Evolutionary conservation across 2,888 invertebrate genomes (phyloP).

Genomic region (Neoitamus cyanurus): DNA sequence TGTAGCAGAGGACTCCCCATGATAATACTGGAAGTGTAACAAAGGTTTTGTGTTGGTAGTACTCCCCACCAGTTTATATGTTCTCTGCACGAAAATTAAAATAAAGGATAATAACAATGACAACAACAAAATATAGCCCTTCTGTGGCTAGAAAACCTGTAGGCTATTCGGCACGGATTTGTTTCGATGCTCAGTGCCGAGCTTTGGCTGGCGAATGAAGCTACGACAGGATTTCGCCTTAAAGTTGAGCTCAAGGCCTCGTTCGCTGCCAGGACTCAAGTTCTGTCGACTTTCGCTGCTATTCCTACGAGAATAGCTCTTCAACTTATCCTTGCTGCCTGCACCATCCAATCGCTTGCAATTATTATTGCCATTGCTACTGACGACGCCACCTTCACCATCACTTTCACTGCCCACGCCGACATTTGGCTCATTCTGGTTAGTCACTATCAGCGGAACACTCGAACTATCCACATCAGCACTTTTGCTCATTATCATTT

Average conservation of each 20-base stretch:
- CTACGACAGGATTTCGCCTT: constrained; percentile 58
- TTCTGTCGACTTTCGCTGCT: constrained; percentile 40
- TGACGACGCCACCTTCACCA: constrained; percentile 50
- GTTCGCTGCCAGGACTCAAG: constrained; percentile 55
- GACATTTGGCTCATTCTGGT: constrained; percentile 55
- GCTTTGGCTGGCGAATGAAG: constrained; percentile 57
- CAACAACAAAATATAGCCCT: not conserved
- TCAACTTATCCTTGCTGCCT: constrained; percentile 9
- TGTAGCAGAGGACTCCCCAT: not conserved
- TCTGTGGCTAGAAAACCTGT: constrained; percentile 54
- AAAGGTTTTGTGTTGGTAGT: not conserved
- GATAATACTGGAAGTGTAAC: not conserved
- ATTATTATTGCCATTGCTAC: constrained; percentile 29
- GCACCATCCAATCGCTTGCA: not conserved
- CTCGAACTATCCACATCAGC: constrained; percentile 56
- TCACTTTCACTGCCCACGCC: constrained; percentile 54
- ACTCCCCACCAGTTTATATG: constrained; percentile 11
- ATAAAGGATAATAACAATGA: not conserved
- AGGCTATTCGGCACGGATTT: constrained; percentile 59
- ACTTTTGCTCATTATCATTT: constrained; percentile 56
- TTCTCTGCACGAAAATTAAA: not conserved
- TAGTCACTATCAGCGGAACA: constrained; percentile 57
- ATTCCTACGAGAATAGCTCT: not conserved
- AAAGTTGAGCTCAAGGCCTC: constrained; percentile 56
- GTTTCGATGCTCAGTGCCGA: constrained; percentile 58